Conservation (phyloP, 2,113 vertebrate species). For the Cynoglossus semilaevis region DNA sequence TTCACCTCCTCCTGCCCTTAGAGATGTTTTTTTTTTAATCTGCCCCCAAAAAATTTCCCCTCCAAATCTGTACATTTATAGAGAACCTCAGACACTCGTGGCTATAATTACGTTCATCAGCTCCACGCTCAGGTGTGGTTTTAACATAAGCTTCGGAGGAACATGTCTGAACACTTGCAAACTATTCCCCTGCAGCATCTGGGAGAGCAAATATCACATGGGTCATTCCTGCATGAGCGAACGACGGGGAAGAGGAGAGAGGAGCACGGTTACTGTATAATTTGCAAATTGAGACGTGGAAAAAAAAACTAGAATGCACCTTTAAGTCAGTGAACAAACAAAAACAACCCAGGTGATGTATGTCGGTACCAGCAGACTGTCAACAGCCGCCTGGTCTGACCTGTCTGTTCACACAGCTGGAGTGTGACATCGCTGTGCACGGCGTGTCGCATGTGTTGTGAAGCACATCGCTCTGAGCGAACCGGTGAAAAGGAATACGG, state of each 20-base stretch:
- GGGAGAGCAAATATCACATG: slow-evolving; percentile 45
- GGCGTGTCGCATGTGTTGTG: background rate
- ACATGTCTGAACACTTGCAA: slow-evolving; percentile 72
- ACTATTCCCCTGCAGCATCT: slow-evolving; percentile 66
- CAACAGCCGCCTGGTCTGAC: slow-evolving; percentile 26
- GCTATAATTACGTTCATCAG: slow-evolving; percentile 63
- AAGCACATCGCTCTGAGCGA: slow-evolving; percentile 2
- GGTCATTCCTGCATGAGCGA: slow-evolving; percentile 32
- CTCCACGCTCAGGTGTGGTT: slow-evolving; percentile 58
- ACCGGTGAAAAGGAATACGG: slow-evolving; percentile 3
- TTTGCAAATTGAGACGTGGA: slow-evolving; percentile 29
- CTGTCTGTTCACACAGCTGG: slow-evolving; percentile 18
- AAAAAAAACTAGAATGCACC: slow-evolving; percentile 20
- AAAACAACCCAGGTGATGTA: slow-evolving; percentile 14
- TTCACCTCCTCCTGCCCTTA: slow-evolving; percentile 4
- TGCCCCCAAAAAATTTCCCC: slow-evolving; percentile 3
- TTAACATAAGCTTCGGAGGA: slow-evolving; percentile 70
- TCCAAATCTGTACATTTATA: slow-evolving; percentile 40
- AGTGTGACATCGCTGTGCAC: background rate
- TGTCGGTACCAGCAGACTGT: slow-evolving; percentile 2
- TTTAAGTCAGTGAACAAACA: slow-evolving; percentile 13
- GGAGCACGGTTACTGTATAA: slow-evolving; percentile 33
- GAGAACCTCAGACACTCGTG: slow-evolving; percentile 51
- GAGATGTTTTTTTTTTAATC: slow-evolving; percentile 30
- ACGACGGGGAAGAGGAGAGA: slow-evolving; percentile 13